A percentile compares a stretch with the other conserved stretches of the same genome.
These are phyloP conservation scores for Zaprionus capensis DNA, from an alignment of 1,140 invertebrate species.

Conservation along the genomic window DNA sequence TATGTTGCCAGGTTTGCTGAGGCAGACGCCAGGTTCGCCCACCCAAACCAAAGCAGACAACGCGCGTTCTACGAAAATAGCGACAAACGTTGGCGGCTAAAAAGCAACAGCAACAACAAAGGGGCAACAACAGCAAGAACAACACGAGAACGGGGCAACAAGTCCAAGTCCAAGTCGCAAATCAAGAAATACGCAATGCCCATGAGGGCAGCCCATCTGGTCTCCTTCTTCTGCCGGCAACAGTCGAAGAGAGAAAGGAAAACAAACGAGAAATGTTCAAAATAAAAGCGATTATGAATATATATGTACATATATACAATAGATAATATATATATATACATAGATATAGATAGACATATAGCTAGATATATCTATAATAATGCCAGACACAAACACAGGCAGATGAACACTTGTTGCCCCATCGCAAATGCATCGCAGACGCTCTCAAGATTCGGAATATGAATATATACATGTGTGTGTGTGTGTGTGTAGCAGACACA, in stretches of 20 bases:
- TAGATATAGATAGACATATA: constrained; percentile 7
- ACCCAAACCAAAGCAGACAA: constrained; percentile 51
- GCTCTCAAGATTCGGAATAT: constrained; percentile 10
- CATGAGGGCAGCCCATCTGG: constrained; percentile 33
- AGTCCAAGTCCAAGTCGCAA: constrained; percentile 73
- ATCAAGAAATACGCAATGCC: constrained; percentile 33
- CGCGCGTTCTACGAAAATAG: constrained; percentile 35
- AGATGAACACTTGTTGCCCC: constrained; percentile 48
- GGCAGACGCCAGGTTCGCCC: constrained; percentile 63
- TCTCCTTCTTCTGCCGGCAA: background rate
- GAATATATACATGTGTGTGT: background rate
- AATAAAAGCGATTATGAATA: constrained; percentile 56
- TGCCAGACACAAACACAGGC: constrained; percentile 54
- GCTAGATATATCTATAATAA: constrained; percentile 31
- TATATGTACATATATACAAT: constrained; percentile 1
- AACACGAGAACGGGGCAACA: constrained; percentile 52
- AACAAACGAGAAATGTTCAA: constrained; percentile 43
- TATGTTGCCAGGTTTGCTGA: constrained; percentile 34
- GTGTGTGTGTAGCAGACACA: background rate
- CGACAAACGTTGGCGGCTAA: constrained; percentile 58
- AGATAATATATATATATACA: constrained; percentile 15
- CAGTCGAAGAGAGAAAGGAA: background rate
- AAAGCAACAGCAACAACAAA: constrained; percentile 38
- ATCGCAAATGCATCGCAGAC: constrained; percentile 23
- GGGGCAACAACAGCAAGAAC: constrained; percentile 21